Conservation (phyloP, 2,888 invertebrate genomes). For the Stenichneumon culpator region DNA sequence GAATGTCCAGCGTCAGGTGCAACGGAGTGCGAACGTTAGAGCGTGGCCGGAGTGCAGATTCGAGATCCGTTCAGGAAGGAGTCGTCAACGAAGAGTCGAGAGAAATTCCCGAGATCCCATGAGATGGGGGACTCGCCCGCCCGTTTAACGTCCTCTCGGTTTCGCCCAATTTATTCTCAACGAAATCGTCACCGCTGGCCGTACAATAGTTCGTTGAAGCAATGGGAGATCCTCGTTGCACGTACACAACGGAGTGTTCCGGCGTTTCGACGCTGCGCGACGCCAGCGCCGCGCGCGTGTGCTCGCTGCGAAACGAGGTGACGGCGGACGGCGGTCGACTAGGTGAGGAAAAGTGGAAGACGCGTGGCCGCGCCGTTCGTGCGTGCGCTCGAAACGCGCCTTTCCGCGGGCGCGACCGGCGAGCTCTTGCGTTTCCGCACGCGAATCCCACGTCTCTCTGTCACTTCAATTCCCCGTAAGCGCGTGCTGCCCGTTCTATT, state of each 20-base stretch:
- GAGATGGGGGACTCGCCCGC: conserved; percentile 15
- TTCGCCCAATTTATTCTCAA: conserved; percentile 65
- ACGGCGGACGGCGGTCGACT: conserved; percentile 11
- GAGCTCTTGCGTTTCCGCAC: conserved; percentile 31
- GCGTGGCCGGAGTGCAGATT: conserved; percentile 3
- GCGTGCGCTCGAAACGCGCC: conserved; percentile 34
- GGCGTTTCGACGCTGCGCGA: neutral
- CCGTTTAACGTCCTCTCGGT: conserved; percentile 44
- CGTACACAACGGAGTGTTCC: neutral
- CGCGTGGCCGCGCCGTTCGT: conserved; percentile 18
- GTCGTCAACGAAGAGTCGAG: conserved; percentile 37
- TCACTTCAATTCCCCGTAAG: conserved; percentile 47
- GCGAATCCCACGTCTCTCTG: conserved; percentile 29
- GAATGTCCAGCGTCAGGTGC: conserved; percentile 60
- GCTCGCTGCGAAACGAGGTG: conserved; percentile 19
- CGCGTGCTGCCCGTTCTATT: conserved; percentile 79
- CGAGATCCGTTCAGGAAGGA: conserved; percentile 31
- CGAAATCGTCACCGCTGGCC: conserved; percentile 45
- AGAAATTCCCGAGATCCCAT: conserved; percentile 53
- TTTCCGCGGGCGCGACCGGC: conserved; percentile 25
- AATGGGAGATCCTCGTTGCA: neutral
- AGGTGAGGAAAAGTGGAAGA: conserved; percentile 28
- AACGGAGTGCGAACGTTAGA: conserved; percentile 12
- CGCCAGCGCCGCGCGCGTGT: neutral
- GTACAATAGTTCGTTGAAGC: conserved; percentile 26